Percentiles rank a stretch among this genome's conserved stretches.
Conservation (phyloP, 2,888 invertebrate genomes). For the Apoda limacodes region DNA sequence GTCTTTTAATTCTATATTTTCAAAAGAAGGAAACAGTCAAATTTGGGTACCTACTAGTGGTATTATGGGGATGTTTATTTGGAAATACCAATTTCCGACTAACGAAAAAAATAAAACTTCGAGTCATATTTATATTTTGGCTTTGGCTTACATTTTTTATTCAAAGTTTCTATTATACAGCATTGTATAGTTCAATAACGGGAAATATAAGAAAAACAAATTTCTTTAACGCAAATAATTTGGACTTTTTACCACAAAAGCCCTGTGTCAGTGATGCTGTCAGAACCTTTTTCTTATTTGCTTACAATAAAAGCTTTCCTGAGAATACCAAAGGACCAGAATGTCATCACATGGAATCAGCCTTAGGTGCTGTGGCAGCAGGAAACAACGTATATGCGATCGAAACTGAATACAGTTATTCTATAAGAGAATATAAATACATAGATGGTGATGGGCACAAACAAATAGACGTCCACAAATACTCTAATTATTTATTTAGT, state of each 20-base stretch:
- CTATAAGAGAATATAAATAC: conserved; percentile 28
- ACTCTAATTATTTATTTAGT: too few species aligned
- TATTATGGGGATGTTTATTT: conserved; percentile 36
- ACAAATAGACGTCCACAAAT: conserved; percentile 26
- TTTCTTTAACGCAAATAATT: conserved; percentile 21
- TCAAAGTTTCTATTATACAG: conserved; percentile 39
- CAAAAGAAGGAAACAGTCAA: conserved; percentile 15
- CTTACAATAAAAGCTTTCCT: conserved; percentile 32
- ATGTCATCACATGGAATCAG: too few species aligned
- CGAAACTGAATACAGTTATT: conserved; percentile 28
- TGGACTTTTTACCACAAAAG: conserved; percentile 25
- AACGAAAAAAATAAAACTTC: conserved; percentile 26
- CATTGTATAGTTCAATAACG: conserved; percentile 36
- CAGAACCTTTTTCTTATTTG: conserved; percentile 27
- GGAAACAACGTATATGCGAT: conserved; percentile 28
- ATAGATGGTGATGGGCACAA: conserved; percentile 26
- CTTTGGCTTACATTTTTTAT: conserved; percentile 44
- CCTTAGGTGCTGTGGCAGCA: conserved; percentile 28
- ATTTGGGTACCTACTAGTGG: conserved; percentile 22
- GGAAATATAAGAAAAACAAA: conserved; percentile 24
- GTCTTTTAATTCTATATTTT: conserved; percentile 13
- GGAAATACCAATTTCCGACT: conserved; percentile 28
- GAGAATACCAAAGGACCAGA: conserved; percentile 26
- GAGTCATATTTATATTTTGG: conserved; percentile 34
- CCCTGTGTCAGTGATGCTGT: conserved; percentile 33